Base-by-base conservation (phyloP, 2,797 vertebrate species). In the Pipistrellus pipistrellus region DNA sequence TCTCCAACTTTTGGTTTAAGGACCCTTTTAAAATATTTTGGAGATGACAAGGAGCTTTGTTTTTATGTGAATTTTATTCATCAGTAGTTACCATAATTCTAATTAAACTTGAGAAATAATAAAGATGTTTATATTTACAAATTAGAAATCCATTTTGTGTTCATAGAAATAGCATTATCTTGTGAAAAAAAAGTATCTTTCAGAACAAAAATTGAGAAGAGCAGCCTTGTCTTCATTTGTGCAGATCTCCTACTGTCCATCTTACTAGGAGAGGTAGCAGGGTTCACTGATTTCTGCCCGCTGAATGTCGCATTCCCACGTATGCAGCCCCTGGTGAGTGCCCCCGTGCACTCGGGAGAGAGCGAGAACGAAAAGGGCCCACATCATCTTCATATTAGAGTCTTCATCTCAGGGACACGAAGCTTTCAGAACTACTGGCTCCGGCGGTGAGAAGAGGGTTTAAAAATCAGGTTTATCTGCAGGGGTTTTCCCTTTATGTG, bases 371-470 rank as follows among this genome's bases (percentile, higher is more conserved):
- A 20, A 20, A 48, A 62, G 69, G 21, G 32, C 35, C 12, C 62
- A 17, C 20, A 0, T 44, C 13, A 30, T n/a, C 46, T 23, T 51
- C 9, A 30, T 62, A 25, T 20, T 25, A n/a, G 18, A n/a, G 51
- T 66, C 38, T 77, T 15, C 77, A 53, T 46, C 18, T 30, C 21
- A 13, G 13, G 4, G 44, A 46, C 23, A 23, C 35, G 46, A 66
- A 62, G 77, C 27, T 76, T 94, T 64, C 53, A 77, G 72, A 88
- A 44, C 71, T 46, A 30, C 53, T 77, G 32, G 32, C 41, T 18
- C 44, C 57, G 11, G 12, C 8, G 11, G 46, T 55, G 46, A 84
- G 46, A 73, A n/a, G 71, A 15, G 27, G 46, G 0, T n/a, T 83
- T 35, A 48, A 95, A 95, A 80, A 32, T 35, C 27, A 11, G 21